Conservation (phyloP, 2,797 vertebrate genomes). For the Sebastes variabilis region DNA sequence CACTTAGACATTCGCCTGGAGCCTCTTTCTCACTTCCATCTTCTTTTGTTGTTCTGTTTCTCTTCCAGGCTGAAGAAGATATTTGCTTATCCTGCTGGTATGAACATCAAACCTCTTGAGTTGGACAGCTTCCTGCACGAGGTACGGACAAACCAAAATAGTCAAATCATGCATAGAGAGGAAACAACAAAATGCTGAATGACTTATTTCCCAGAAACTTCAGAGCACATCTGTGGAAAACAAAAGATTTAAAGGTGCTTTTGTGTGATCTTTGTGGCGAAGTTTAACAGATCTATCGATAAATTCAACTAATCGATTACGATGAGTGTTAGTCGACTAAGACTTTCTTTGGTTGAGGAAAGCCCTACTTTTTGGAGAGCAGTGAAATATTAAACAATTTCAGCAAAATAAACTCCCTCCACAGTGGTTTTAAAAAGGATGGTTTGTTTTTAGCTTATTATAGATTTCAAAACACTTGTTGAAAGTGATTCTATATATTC, state of each 20-base stretch:
- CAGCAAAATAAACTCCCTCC: neutral
- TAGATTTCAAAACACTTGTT: neutral
- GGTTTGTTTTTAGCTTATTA: too few species aligned
- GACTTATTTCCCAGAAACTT: too few species aligned
- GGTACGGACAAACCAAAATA: constrained; percentile 42
- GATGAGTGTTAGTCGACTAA: too few species aligned
- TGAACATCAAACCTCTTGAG: constrained; percentile 62
- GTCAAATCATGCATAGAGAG: neutral
- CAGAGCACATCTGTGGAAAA: too few species aligned
- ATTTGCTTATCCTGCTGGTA: constrained; percentile 60
- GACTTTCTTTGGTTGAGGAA: too few species aligned
- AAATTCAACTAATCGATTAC: too few species aligned
- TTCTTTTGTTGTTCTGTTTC: neutral
- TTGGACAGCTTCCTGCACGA: constrained; percentile 59
- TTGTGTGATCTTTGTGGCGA: too few species aligned
- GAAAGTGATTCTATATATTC: neutral
- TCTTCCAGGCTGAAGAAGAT: constrained; percentile 52
- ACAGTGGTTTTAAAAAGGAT: too few species aligned
- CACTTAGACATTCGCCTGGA: neutral
- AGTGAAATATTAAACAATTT: neutral
- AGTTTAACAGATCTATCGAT: too few species aligned
- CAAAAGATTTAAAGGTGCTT: too few species aligned
- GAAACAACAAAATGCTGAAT: too few species aligned
- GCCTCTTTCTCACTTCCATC: neutral
- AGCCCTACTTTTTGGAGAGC: neutral